Conservation (phyloP, 2,888 invertebrate species). For the Scaptomyza parva region DNA sequence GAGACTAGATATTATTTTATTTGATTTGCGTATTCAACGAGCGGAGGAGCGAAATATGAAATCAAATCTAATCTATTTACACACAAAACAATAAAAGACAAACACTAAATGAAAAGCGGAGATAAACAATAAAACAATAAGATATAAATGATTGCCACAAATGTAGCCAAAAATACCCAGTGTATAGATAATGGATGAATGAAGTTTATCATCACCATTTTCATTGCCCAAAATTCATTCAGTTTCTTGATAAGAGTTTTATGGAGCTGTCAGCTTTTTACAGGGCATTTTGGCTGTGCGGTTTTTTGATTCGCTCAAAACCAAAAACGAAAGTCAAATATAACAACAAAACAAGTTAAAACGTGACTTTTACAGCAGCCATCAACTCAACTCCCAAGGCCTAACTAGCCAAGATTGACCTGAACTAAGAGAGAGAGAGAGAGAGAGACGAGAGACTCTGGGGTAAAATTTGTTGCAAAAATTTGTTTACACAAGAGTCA, state of each 20-base stretch:
- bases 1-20: not conserved
- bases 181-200: too few species aligned
- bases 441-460: slow-evolving; percentile 5
- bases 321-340: not conserved
- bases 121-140: not conserved
- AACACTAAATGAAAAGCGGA: not conserved
- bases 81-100: not conserved
- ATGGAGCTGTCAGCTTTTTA: too few species aligned
- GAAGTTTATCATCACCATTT: too few species aligned
- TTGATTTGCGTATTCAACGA: not conserved
- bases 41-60: not conserved
- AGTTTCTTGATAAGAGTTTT: too few species aligned
- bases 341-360: slow-evolving; percentile 41
- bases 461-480: slow-evolving; percentile 50
- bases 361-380: slow-evolving; percentile 64
- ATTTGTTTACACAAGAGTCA: slow-evolving; percentile 69
- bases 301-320: not conserved
- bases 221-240: too few species aligned
- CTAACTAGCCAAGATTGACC: slow-evolving; percentile 14
- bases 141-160: too few species aligned
- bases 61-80: not conserved
- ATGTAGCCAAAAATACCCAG: too few species aligned
- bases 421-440: slow-evolving; percentile 16
- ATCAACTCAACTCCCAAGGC: slow-evolving; percentile 53
- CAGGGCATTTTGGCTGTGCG: not conserved